Percentiles rank a stretch among this genome's conserved stretches.
These are phyloP conservation scores for Nematostella vectensis DNA, from an alignment of 92 coral and sea anemone species.

Conservation along the genomic window DNA sequence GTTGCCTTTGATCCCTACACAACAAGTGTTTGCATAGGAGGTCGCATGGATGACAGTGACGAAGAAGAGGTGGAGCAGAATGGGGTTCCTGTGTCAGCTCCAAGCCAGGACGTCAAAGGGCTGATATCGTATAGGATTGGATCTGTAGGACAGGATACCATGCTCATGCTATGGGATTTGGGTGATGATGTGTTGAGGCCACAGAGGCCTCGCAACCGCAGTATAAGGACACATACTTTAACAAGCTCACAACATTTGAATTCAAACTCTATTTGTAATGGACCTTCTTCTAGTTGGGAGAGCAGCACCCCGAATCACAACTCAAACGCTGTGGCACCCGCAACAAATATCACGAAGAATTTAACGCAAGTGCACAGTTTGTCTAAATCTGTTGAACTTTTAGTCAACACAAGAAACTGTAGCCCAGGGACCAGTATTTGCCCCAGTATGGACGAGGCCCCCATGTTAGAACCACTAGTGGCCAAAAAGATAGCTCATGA, in stretches of 20 bases:
- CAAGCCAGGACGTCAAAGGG: conserved; percentile 44
- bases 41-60: conserved; percentile 91
- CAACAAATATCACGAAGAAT: conserved; percentile 53
- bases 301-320: conserved; percentile 46
- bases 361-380: conserved; percentile 85
- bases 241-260: conserved; percentile 32
- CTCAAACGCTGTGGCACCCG: conserved; percentile 55
- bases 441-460: conserved; percentile 82
- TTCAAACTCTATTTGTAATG: conserved; percentile 63
- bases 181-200: conserved; percentile 89
- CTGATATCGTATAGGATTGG: conserved; percentile 88
- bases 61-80: conserved; percentile 83
- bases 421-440: conserved; percentile 89
- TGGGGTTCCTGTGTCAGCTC: conserved; percentile 50
- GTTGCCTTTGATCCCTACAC: conserved; percentile 97
- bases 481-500: conserved; percentile 97
- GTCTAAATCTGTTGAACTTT: conserved; percentile 81
- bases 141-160: conserved; percentile 94
- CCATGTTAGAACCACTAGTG: conserved; percentile 87
- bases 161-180: conserved; percentile 89
- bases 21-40: conserved; percentile 78
- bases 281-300: conserved; percentile 70
- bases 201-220: conserved; percentile 80
- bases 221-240: conserved; percentile 46
- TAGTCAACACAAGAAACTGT: conserved; percentile 59